Conservation (phyloP, 2,797 vertebrate species). For the Anguilla anguilla region DNA sequence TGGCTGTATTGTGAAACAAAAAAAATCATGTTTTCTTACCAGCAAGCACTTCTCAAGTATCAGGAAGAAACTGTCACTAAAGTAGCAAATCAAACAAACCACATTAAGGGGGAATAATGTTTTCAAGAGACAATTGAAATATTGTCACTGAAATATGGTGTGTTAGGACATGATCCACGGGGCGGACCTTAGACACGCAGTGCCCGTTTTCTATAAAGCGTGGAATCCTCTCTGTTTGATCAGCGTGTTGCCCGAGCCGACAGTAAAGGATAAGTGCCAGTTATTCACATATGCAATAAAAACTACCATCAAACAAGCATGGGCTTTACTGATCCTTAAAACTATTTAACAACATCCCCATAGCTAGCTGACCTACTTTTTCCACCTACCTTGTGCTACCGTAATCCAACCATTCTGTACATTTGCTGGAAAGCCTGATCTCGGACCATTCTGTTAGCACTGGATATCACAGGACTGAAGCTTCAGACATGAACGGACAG, state of each 20-base stretch:
- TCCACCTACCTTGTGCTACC: not conserved
- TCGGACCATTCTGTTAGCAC: not conserved
- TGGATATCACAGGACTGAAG: not conserved
- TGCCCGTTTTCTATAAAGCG: not conserved
- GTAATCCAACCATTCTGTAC: not conserved
- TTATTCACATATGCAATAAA: slow-evolving; percentile 44
- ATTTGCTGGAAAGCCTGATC: not conserved
- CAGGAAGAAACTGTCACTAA: not conserved
- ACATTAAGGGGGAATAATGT: not conserved
- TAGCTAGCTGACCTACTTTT: not conserved
- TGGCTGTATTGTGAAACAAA: not conserved
- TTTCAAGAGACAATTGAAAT: not conserved
- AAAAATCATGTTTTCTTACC: not conserved
- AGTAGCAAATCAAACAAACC: not conserved
- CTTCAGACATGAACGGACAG: not conserved
- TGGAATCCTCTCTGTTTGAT: slow-evolving; percentile 37
- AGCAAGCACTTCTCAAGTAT: too few species aligned
- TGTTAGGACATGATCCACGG: not conserved
- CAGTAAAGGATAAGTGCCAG: slow-evolving; percentile 36
- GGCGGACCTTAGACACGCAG: not conserved
- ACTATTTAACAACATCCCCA: slow-evolving; percentile 43
- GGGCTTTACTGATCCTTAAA: slow-evolving; percentile 47
- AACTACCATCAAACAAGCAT: not conserved
- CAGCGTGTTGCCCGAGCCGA: not conserved
- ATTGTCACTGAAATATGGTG: not conserved